These are phyloP conservation scores for Camponotus fellah DNA, from an alignment of 2,888 invertebrate species.

Conservation along the genomic window DNA sequence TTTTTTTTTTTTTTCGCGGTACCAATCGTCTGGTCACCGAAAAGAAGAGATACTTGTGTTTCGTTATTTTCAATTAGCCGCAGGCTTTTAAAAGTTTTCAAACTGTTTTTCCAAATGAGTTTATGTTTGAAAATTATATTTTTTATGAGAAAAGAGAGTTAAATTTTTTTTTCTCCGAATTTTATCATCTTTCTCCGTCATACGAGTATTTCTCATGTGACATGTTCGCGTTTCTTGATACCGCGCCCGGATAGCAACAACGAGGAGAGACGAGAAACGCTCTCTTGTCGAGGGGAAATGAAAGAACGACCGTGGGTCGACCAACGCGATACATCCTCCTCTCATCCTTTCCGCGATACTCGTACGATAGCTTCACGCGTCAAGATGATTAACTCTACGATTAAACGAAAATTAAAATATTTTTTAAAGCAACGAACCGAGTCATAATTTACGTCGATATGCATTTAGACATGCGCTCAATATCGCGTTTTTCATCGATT, in stretches of 20 bases:
- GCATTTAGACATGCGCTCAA: neutral
- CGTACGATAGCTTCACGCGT: slow-evolving; percentile 3
- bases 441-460: neutral
- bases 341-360: slow-evolving; percentile 12
- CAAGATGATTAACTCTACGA: slow-evolving; percentile 21
- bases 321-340: slow-evolving; percentile 34
- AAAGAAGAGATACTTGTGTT: neutral
- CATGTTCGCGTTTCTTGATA: slow-evolving; percentile 29
- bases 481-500: neutral
- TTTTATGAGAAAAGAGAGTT: neutral
- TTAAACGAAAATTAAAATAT: slow-evolving; percentile 7
- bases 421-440: too few species aligned
- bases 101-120: neutral
- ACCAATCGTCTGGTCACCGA: neutral
- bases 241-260: slow-evolving; percentile 24
- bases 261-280: slow-evolving; percentile 18
- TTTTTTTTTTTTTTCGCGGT: neutral
- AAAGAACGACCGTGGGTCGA: slow-evolving; percentile 43
- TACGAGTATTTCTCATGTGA: neutral
- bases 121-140: neutral
- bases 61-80: neutral
- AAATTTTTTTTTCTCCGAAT: too few species aligned
- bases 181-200: neutral
- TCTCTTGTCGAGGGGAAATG: slow-evolving; percentile 32
- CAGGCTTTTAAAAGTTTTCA: neutral